phyloP scores from a whole-genome alignment of 2,888 invertebrate species.

The Prenolepis imparis region DNA sequence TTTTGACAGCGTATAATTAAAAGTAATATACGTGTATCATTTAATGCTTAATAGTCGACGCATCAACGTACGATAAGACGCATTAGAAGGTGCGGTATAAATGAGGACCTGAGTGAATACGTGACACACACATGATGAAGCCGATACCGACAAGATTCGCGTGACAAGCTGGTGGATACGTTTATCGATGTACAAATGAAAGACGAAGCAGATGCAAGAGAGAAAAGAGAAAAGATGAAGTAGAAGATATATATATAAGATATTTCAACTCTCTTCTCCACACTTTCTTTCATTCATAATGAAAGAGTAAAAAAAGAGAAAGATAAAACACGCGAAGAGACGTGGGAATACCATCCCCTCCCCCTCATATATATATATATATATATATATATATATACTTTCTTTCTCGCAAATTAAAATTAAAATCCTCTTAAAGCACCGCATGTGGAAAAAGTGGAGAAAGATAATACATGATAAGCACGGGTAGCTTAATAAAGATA shows the following conservation, averaged over 20 bases:
- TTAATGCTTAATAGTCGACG: conserved; percentile 68
- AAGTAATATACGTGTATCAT: conserved; percentile 66
- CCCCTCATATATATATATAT: not conserved
- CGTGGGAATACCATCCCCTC: not conserved
- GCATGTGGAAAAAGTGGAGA: conserved; percentile 16
- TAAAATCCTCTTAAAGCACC: conserved; percentile 23
- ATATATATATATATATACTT: not conserved
- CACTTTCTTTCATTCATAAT: conserved; percentile 26
- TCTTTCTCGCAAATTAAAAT: conserved; percentile 1
- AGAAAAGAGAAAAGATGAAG: not conserved
- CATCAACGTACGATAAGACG: conserved; percentile 61
- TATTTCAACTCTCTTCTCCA: not conserved
- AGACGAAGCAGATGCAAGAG: not conserved
- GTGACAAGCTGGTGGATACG: conserved; percentile 10
- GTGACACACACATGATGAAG: conserved; percentile 61
- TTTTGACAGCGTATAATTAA: conserved; percentile 66
- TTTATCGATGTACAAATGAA: conserved; percentile 25
- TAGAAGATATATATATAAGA: not conserved
- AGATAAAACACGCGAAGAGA: not conserved
- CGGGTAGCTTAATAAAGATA: conserved; percentile 21
- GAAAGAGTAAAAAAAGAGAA: not conserved
- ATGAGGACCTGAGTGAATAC: conserved; percentile 57
- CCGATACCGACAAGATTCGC: conserved; percentile 13
- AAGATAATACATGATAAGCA: conserved; percentile 36
- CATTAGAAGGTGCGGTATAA: conserved; percentile 51